These are phyloP conservation scores for Actinemys pallida DNA, from an alignment of 2,113 vertebrate species.

Conservation along the genomic window DNA sequence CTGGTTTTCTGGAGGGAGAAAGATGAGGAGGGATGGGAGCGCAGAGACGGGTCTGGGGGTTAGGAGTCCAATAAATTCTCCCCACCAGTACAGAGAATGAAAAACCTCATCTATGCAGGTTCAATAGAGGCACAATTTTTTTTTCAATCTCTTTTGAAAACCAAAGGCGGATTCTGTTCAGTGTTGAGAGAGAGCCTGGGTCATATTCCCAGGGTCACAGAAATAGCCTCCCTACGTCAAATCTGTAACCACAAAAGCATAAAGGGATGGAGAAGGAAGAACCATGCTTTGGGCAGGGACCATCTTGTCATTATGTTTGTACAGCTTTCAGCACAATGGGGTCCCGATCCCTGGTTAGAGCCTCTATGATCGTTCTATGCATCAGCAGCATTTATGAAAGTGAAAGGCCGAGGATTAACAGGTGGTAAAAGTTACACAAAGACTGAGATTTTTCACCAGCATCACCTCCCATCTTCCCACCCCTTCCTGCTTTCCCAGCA, in stretches of 20 bases:
- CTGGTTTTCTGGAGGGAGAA: background rate
- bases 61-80: fast-evolving
- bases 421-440: background rate
- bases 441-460: background rate
- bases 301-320: background rate
- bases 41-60: background rate
- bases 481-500: background rate
- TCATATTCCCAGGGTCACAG: background rate
- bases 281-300: background rate
- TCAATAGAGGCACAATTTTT: background rate
- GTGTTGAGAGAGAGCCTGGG: fast-evolving
- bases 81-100: fast-evolving
- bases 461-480: background rate
- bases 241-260: background rate
- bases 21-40: background rate
- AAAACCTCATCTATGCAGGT: fast-evolving
- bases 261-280: background rate
- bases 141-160: background rate
- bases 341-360: background rate
- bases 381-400: background rate
- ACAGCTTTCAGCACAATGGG: background rate
- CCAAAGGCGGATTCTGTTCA: background rate
- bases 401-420: background rate
- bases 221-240: fast-evolving
- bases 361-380: background rate